A percentile compares a stretch with the other conserved stretches of the same genome.
These are phyloP conservation scores for Cataglyphis albicans DNA, from an alignment of 2,888 invertebrate genomes.

Conservation along the genomic window DNA sequence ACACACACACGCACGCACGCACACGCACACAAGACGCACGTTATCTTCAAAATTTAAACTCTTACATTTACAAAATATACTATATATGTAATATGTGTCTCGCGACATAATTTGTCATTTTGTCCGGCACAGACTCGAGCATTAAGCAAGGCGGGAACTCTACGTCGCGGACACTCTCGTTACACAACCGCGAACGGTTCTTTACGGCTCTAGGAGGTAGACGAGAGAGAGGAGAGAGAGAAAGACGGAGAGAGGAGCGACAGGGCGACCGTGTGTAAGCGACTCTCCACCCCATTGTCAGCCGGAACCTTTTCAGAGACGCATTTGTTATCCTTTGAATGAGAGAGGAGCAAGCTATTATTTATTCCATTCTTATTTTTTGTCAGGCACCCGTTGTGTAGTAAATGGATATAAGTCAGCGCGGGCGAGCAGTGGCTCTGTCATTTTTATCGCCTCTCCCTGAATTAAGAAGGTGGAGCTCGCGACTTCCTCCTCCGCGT, in stretches of 20 bases:
- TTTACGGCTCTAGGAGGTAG: slow-evolving; percentile 54
- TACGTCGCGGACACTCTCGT: slow-evolving; percentile 69
- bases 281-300: slow-evolving; percentile 84
- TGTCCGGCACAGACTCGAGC: slow-evolving; percentile 47
- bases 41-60: slow-evolving; percentile 16
- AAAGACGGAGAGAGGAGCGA: slow-evolving; percentile 33
- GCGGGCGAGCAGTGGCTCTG: slow-evolving; percentile 84
- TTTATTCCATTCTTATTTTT: slow-evolving; percentile 86
- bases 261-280: slow-evolving; percentile 80
- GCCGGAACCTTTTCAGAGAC: slow-evolving; percentile 82
- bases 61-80: background rate
- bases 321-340: slow-evolving; percentile 86
- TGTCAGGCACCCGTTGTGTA: slow-evolving; percentile 83
- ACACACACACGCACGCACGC: too few relatives aligned
- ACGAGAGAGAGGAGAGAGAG: slow-evolving; percentile 28
- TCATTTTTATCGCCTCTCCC: slow-evolving; percentile 85
- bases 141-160: slow-evolving; percentile 55
- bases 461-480: slow-evolving; percentile 85
- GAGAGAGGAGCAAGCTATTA: slow-evolving; percentile 83
- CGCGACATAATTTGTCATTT: slow-evolving; percentile 54
- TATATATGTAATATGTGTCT: slow-evolving; percentile 8
- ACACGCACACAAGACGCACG: background rate
- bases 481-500: slow-evolving; percentile 73
- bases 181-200: slow-evolving; percentile 66
- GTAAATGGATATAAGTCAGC: slow-evolving; percentile 85